Conservation (phyloP, 1,140 invertebrate genomes). For the Drosophila parvula region DNA sequence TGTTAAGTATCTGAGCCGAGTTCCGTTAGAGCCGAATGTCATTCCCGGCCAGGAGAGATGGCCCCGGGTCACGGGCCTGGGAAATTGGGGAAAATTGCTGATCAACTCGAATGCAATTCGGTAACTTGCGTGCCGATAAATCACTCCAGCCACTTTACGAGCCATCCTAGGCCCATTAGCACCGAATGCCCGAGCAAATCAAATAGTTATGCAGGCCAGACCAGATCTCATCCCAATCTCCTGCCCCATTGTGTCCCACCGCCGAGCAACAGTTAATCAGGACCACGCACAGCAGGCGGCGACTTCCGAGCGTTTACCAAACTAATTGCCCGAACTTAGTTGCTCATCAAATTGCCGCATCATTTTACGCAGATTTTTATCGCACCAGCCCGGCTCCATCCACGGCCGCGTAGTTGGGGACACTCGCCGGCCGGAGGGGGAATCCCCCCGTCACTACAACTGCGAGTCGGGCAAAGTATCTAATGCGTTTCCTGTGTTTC, state of each 20-base stretch:
- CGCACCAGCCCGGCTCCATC: constrained; percentile 26
- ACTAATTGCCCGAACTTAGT: constrained; percentile 78
- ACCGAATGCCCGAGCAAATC: not conserved
- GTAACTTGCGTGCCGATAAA: constrained; percentile 22
- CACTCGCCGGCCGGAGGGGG: constrained; percentile 7
- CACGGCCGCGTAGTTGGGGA: not conserved
- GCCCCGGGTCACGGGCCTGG: constrained; percentile 41
- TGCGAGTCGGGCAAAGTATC: constrained; percentile 50
- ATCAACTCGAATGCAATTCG: constrained; percentile 14
- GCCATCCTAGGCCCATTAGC: constrained; percentile 19
- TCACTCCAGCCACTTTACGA: constrained; percentile 1
- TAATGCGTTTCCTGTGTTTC: constrained; percentile 79
- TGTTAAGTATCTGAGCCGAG: constrained; percentile 20
- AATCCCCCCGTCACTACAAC: constrained; percentile 20
- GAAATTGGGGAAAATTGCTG: constrained; percentile 33
- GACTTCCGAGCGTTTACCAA: constrained; percentile 51
- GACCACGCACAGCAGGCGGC: constrained; percentile 31
- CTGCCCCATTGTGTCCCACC: not conserved
- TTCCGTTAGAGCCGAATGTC: constrained; percentile 40
- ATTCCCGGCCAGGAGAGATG: constrained; percentile 6
- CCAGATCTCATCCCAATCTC: not conserved
- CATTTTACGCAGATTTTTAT: constrained; percentile 81
- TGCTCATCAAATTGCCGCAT: constrained; percentile 80
- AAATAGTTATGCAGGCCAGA: constrained; percentile 7
- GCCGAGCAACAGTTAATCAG: constrained; percentile 46